Percentiles rank a stretch among this genome's conserved stretches.
These are phyloP conservation scores for Silvanus unidentatus DNA, from an alignment of 2,888 invertebrate genomes.

Conservation along the genomic window DNA sequence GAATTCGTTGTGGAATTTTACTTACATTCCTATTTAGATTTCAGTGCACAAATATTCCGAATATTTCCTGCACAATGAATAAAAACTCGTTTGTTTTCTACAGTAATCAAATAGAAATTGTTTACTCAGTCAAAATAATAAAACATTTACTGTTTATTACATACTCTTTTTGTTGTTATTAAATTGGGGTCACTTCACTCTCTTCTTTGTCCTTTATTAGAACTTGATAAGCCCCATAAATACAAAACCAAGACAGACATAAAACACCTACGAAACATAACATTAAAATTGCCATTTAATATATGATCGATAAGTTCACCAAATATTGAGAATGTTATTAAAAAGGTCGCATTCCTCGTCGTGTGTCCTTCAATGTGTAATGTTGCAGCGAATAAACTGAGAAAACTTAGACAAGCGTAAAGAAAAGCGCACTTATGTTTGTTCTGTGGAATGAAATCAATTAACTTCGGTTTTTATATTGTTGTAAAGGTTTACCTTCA, in stretches of 20 bases:
- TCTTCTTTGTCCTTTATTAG: not conserved
- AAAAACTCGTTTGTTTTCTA: too few species aligned
- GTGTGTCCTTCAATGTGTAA: slow-evolving; percentile 35
- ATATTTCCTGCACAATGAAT: too few species aligned
- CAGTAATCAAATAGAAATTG: too few species aligned
- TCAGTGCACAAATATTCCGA: too few species aligned
- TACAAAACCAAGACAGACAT: slow-evolving; percentile 33
- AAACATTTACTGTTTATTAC: too few species aligned
- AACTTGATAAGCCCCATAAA: slow-evolving; percentile 32
- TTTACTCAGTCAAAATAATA: too few species aligned
- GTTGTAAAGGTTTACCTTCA: slow-evolving; percentile 26
- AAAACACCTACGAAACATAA: slow-evolving; percentile 26
- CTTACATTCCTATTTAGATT: too few species aligned
- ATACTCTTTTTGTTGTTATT: too few species aligned
- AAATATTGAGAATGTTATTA: slow-evolving; percentile 32
- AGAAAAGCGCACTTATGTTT: slow-evolving; percentile 35
- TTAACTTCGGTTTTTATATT: too few species aligned
- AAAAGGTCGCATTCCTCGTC: slow-evolving; percentile 29
- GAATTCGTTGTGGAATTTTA: too few species aligned
- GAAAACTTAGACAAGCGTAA: slow-evolving; percentile 33
- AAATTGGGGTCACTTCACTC: not conserved
- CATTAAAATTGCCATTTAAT: not conserved
- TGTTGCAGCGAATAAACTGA: slow-evolving; percentile 34
- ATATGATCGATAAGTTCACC: slow-evolving; percentile 24
- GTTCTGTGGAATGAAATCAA: slow-evolving; percentile 18